Evolutionary conservation across 2,113 vertebrate species (phyloP), one percentile per base, ranked within the genome.

Genomic region (Diphyllodes magnificus): DNA sequence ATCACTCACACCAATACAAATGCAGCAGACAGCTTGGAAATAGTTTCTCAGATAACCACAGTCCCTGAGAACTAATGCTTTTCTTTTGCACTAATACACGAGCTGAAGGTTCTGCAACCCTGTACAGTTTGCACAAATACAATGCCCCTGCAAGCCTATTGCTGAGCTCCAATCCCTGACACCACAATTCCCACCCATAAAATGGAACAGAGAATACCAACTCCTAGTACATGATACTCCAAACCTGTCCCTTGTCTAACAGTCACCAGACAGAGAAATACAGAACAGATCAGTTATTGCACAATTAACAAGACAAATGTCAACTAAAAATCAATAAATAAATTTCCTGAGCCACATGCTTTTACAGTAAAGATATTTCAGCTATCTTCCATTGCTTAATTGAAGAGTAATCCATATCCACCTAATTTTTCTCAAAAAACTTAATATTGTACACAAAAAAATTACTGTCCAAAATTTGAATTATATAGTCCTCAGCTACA

Each of bases 21-120:
- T 0, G 0, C 81, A 76, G 50, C 59, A 45, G 3, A 19, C 7
- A 76, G 35, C 3, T 0, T 45, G n/a, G 80, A 91, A 82, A n/a
- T 63, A 44, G 47, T 11, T 56, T 40, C 82, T 50, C 39, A 71
- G 71, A 60, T 30, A 90, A 79, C 39, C 51, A 42, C 2, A 27
- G 51, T 27, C 65, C 44, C 73, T 53, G 9, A 80, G 59, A 95
- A 72, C 13, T 18, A 91, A 69, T 17, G 10, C 1, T 35, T 64
- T 68, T 40, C 61, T 76, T 85, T 22, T 40, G 28, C n/a, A 60
- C 21, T 64, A 21, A 42, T 6, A 4, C 6, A 28, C 0, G 2
- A 64, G 69, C 39, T 85, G 69, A 83, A 86, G 51, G 13, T 70
- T 59, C 57, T 25, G 57, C 23, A 59, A 25, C n/a, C 57, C 33